Conservation (phyloP, 2,888 invertebrate genomes). For the Mimumesa dahlbomi region DNA sequence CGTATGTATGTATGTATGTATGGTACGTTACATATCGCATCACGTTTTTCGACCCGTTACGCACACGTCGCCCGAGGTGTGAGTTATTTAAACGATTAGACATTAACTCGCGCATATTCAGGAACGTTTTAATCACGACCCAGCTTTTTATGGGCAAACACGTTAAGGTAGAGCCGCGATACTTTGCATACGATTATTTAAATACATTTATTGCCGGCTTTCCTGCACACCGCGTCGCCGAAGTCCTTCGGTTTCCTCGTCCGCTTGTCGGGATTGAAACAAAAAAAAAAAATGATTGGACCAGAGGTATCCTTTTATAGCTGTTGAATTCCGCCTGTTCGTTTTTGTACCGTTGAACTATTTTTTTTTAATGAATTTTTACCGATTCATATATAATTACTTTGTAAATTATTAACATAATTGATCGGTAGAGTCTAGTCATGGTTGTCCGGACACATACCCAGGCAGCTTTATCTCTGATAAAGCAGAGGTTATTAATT, state of each 20-base stretch:
- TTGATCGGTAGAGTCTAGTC: too few relatives aligned
- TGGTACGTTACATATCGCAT: too few relatives aligned
- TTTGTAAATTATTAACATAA: too few relatives aligned
- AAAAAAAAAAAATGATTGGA: slow-evolving; percentile 16
- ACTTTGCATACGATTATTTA: slow-evolving; percentile 37
- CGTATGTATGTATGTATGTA: too few relatives aligned
- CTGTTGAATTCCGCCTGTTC: neutral
- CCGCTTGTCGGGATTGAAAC: too few relatives aligned
- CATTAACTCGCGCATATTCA: neutral
- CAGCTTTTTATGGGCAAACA: neutral
- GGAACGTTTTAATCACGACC: neutral
- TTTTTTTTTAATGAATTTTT: neutral
- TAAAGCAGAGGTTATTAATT: slow-evolving; percentile 38
- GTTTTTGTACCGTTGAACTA: neutral
- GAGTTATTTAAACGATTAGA: neutral
- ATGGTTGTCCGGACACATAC: too few relatives aligned
- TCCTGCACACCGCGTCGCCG: neutral
- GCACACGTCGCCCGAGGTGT: neutral
- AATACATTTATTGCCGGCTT: neutral
- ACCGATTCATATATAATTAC: neutral
- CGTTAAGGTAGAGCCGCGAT: neutral
- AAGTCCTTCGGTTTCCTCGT: slow-evolving; percentile 25
- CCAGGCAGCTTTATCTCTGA: neutral
- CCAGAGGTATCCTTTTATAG: slow-evolving; percentile 18
- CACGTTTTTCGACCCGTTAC: too few relatives aligned